A percentile compares a stretch with the other conserved stretches of the same genome.
phyloP scores from a whole-genome alignment of 2,113 vertebrate genomes.

The Furnarius figulus region DNA sequence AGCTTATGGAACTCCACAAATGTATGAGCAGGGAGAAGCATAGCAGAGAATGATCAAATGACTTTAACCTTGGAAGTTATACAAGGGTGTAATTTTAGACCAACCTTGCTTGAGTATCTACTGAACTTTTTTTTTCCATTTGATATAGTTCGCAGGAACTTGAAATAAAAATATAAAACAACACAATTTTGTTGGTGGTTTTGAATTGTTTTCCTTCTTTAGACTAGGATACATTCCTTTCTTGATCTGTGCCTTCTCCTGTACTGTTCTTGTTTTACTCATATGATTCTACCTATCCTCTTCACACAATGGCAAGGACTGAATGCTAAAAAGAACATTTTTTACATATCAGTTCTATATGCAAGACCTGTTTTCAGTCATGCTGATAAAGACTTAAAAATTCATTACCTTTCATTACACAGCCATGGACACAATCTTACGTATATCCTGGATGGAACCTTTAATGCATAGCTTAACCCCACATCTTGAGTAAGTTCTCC shows the following conservation, averaged over 20 bases:
- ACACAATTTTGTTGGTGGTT: background rate
- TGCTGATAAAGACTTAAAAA: background rate
- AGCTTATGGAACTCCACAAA: background rate
- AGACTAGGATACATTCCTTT: background rate
- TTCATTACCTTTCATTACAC: background rate
- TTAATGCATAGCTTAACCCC: background rate
- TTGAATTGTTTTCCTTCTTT: background rate
- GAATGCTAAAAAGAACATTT: background rate
- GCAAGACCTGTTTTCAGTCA: background rate
- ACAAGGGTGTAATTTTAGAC: background rate
- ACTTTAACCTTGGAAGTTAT: background rate
- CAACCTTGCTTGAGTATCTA: background rate
- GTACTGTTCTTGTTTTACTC: background rate
- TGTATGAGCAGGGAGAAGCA: background rate
- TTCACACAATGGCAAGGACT: rapidly evolving
- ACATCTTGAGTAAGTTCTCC: background rate
- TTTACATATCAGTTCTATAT: background rate
- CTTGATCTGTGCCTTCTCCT: background rate
- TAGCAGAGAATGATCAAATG: background rate
- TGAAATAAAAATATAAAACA: background rate
- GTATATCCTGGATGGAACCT: background rate
- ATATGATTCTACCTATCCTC: background rate
- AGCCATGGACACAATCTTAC: background rate
- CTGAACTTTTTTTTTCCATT: background rate
- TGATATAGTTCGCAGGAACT: background rate